These are phyloP conservation scores for Dastarcus helophoroides DNA, from an alignment of 2,888 invertebrate genomes.

Conservation along the genomic window DNA sequence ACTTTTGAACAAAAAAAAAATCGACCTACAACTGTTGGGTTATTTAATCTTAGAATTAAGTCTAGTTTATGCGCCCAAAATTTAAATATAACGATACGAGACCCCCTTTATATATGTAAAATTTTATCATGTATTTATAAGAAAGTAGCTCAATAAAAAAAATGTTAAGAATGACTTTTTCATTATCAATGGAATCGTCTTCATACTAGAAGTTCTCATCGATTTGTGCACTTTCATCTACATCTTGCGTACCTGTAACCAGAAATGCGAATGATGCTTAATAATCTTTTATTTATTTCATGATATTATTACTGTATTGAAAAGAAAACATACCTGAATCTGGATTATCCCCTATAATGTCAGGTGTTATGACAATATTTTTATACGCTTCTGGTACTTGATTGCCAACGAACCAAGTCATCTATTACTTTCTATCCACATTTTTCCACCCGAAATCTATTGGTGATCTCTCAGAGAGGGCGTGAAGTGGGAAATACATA, in stretches of 20 bases:
- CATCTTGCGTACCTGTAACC: conserved; percentile 4
- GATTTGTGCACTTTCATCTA: conserved; percentile 2
- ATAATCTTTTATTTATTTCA: conserved; percentile 7
- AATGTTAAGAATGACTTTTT: neutral
- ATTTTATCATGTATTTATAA: too few relatives aligned
- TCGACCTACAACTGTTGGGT: too few relatives aligned
- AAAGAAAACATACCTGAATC: conserved; percentile 11
- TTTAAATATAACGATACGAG: too few relatives aligned
- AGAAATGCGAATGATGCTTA: conserved; percentile 1
- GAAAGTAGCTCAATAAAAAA: too few relatives aligned
- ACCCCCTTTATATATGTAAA: too few relatives aligned
- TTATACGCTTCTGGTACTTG: conserved; percentile 20
- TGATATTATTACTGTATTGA: conserved; percentile 3
- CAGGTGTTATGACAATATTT: conserved; percentile 20
- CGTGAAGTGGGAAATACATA: conserved; percentile 2
- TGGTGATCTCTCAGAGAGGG: conserved; percentile 13
- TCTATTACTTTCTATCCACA: conserved; percentile 11
- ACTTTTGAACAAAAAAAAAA: too few relatives aligned
- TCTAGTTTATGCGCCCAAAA: too few relatives aligned
- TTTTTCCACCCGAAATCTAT: conserved; percentile 11
- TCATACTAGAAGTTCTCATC: neutral
- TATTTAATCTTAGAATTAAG: too few relatives aligned
- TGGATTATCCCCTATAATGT: conserved; percentile 17
- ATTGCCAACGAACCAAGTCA: conserved; percentile 17
- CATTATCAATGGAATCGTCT: conserved; percentile 4